Base-by-base conservation (phyloP, 2,888 invertebrate genomes). In the Trichogramma dendrolimi region DNA sequence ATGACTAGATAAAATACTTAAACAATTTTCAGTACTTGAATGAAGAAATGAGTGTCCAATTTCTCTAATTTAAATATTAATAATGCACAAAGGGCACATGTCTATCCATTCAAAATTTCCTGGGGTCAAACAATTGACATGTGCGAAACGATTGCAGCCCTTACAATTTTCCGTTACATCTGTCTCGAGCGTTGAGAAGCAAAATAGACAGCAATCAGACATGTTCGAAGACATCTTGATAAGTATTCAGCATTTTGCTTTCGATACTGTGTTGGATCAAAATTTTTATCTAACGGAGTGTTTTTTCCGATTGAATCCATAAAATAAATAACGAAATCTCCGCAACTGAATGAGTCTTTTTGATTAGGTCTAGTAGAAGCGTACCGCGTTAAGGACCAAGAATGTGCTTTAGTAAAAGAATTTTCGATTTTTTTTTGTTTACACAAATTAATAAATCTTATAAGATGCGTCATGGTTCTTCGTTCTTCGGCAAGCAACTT, bases 241-340 rank as follows among this genome's bases (percentile, higher is more conserved):
- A 4, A 56, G 42, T 40, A 56, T 4, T 8, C 4, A 40, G 56
- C 40, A 38, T 48, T 27, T 41, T 40, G 1, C 8, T 4, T 6
- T 40, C 56, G 47, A n/a, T 56, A 48, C 4, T 11, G 7, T 2
- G 7, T 5, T 5, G 56, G 48, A 11, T 48, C 8, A 41, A 48
- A 56, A 3, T 6, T 10, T 6, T 40, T 2, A n/a, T 48, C 41
- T n/a, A 48, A 56, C 14, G 6, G 0, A 39, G 10, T 6, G 4
- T 41, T 10, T n/a, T 10, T 4, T 6, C 56, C 56, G 10, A 56
- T 56, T 8, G 40, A 40, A 14, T 56, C 41, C 56, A 55, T 55
- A 10, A 44, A 55, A 39, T 46, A 11, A 46, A 55, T 55, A 1
- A 55, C 46, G 41, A 10, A 55, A 4, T 11, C 27, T 4, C 55